Conservation (phyloP, 2,113 vertebrate species). For the Cromileptes altivelis region DNA sequence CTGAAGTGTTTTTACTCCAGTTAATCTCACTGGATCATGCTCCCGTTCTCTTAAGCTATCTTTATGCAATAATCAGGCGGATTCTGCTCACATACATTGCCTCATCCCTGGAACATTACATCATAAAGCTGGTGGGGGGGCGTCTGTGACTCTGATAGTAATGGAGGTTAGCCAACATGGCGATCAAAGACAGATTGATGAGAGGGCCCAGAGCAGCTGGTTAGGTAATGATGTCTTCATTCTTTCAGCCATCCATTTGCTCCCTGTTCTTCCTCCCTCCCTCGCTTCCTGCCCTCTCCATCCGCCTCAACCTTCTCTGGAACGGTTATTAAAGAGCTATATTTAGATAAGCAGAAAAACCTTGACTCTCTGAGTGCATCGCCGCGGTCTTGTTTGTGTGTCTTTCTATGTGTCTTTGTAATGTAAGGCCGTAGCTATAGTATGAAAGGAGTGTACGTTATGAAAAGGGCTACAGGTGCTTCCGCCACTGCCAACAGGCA, state of each 20-base stretch:
- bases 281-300: constrained; percentile 59
- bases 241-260: constrained; percentile 62
- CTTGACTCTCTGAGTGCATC: constrained; percentile 14
- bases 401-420: constrained; percentile 27
- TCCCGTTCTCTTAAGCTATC: neutral
- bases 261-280: constrained; percentile 16
- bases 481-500: constrained; percentile 30
- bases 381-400: constrained; percentile 25
- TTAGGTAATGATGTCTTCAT: constrained; percentile 69
- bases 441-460: constrained; percentile 43
- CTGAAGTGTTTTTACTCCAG: neutral
- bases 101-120: constrained; percentile 8
- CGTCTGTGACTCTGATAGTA: constrained; percentile 25
- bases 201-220: constrained; percentile 58
- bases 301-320: constrained; percentile 53
- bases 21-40: neutral
- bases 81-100: neutral
- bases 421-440: constrained; percentile 36
- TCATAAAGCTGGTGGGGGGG: constrained; percentile 11
- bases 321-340: constrained; percentile 67
- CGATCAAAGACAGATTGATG: constrained; percentile 66
- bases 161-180: constrained; percentile 49
- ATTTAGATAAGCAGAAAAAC: constrained; percentile 68
- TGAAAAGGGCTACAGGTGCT: constrained; percentile 41
- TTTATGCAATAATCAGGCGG: neutral